Evolutionary conservation across 1,140 invertebrate species (phyloP).

Genomic region (Psix sp.): DNA sequence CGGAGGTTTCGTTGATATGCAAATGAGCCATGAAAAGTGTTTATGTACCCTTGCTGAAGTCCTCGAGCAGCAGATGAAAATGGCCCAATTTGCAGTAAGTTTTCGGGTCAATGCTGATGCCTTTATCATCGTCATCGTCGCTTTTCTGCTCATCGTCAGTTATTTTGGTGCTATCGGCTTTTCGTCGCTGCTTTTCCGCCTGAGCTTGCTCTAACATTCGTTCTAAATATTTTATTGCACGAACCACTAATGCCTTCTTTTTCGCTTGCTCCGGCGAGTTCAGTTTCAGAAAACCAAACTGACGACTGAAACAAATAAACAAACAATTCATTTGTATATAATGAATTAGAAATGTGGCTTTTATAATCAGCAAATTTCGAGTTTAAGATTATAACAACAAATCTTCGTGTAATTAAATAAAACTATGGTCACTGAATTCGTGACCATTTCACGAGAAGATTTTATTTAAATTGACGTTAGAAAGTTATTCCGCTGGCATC

Average conservation of each 20-base stretch:
- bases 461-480: no score
- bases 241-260: slow-evolving; percentile 86
- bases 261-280: slow-evolving; percentile 85
- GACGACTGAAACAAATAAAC: slow-evolving; percentile 80
- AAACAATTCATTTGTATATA: no score
- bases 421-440: no score
- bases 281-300: slow-evolving; percentile 90
- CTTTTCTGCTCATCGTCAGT: slow-evolving; percentile 74
- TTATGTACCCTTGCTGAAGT: slow-evolving; percentile 90
- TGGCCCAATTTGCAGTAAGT: slow-evolving; percentile 96
- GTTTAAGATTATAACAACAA: no score
- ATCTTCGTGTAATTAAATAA: no score
- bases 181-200: slow-evolving; percentile 77
- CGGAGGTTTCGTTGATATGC: not conserved
- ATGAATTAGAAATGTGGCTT: no score
- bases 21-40: no score
- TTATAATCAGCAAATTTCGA: no score
- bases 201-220: slow-evolving; percentile 88
- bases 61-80: slow-evolving; percentile 92
- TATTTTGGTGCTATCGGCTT: slow-evolving; percentile 75
- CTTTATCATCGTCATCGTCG: slow-evolving; percentile 79
- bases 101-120: slow-evolving; percentile 90
- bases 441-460: no score
- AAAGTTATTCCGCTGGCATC: no score
- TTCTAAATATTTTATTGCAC: slow-evolving; percentile 90